Base-by-base conservation (phyloP, 2,113 vertebrate species). In the Gallinago undulata region DNA sequence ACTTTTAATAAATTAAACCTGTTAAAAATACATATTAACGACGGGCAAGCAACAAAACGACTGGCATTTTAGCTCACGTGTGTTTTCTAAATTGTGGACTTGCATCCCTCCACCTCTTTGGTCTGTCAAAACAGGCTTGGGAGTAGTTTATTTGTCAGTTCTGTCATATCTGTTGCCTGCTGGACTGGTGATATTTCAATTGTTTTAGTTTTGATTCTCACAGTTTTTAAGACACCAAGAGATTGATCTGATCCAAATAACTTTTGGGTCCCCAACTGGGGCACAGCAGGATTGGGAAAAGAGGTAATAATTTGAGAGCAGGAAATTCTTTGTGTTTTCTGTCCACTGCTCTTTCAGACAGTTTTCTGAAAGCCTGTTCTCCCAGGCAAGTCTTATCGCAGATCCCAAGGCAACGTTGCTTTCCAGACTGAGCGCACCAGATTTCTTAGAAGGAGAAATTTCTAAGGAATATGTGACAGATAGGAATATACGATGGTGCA, bases 381-480 rank as follows among this genome's bases (percentile, higher is more conserved):
- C 86, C 80, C 69, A 75, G 43, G 80, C 88, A 60, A 35, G 73
- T n/a, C 95, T 93, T 72, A 84, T 72, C 23, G 6, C 88, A 53
- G 90, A 96, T 96, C 96, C 91, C 93, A 96, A 95, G 93, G 94
- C 96, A 84, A 53, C 17, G 8, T 72, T 84, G 74, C 96, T 82
- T 89, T 96, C 96, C 96, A 97, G 95, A 93, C 96, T 97, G 96
- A 96, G 78, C 59, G 2, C 85, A 93, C 90, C 96, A 96, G 95
- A 97, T 97, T 97, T 96, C 94, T 92, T 91, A 94, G 96, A 93
- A 96, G 92, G 79, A 93, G 90, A 89, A 92, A 90, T 96, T 96
- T 97, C 87, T 93, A 92, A 93, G 93, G 95, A 97, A 89, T 96
- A 75, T 96, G 93, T 96, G 96, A 96, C 96, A 97, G 96, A 96